Percentiles rank a stretch among this genome's conserved stretches.
These are phyloP conservation scores for Micrasema longulum DNA, from an alignment of 1,140 invertebrate species.

Conservation along the genomic window DNA sequence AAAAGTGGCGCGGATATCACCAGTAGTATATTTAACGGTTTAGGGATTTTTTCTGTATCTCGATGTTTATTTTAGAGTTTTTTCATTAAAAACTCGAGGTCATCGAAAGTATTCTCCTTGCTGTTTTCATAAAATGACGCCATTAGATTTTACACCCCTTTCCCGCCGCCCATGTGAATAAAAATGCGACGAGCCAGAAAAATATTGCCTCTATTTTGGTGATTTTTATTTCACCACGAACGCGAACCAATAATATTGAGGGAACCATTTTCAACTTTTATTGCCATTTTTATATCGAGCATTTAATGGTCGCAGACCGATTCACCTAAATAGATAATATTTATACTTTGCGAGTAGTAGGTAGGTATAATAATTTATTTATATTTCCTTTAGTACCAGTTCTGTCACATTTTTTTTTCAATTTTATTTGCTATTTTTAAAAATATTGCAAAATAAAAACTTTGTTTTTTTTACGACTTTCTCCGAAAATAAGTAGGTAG, in stretches of 20 bases:
- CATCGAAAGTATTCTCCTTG: not conserved
- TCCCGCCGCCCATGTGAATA: not conserved
- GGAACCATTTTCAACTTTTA: not conserved
- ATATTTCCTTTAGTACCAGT: not conserved
- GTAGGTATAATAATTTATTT: not conserved
- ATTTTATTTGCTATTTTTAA: no score
- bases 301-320: not conserved
- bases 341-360: no score
- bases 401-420: no score
- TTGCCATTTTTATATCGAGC: conserved; percentile 2
- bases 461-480: no score
- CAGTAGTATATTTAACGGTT: no score
- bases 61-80: no score
- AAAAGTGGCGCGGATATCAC: no score
- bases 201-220: conserved; percentile 15
- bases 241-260: conserved; percentile 4
- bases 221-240: conserved; percentile 18
- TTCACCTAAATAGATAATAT: no score
- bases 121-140: conserved; percentile 17
- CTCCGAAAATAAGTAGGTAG: no score
- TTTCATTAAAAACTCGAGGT: no score
- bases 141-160: not conserved
- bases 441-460: no score
- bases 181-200: not conserved
- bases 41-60: no score